phyloP scores from a whole-genome alignment of 2,888 invertebrate genomes.

The Lapara coniferarum region DNA sequence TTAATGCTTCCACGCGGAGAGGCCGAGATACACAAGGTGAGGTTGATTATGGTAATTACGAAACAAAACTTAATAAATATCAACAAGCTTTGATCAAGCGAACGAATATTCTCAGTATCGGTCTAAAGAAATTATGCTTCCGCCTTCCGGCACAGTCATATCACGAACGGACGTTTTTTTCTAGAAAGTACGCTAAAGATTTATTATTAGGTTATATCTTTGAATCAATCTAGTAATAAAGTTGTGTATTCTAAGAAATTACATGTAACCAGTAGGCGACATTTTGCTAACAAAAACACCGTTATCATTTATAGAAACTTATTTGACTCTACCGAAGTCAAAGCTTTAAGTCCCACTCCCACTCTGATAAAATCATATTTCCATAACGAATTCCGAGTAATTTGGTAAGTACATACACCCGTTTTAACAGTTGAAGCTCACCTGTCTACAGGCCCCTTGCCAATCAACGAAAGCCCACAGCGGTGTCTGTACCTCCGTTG shows the following conservation, averaged over 20 bases:
- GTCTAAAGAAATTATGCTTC: neutral
- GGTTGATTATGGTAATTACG: constrained; percentile 11
- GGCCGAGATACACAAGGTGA: neutral
- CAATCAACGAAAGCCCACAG: constrained; percentile 14
- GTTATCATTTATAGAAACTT: neutral
- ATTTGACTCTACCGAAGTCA: neutral
- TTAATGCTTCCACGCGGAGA: neutral
- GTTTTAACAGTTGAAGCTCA: constrained; percentile 5
- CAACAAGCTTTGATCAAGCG: constrained; percentile 16
- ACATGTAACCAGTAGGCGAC: neutral
- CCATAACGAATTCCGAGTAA: constrained; percentile 24
- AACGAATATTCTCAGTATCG: constrained; percentile 1
- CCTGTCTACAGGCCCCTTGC: constrained; percentile 14
- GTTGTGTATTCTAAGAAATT: neutral
- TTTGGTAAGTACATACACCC: constrained; percentile 24
- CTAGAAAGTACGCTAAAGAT: too few relatives aligned
- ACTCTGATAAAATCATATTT: constrained; percentile 10
- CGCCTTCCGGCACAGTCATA: constrained; percentile 6
- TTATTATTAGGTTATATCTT: constrained; percentile 2
- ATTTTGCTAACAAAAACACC: too few relatives aligned
- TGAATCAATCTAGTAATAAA: too few relatives aligned
- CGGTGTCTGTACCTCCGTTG: constrained; percentile 7
- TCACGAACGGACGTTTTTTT: neutral
- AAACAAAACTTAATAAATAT: constrained; percentile 13
- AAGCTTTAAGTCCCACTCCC: neutral